A percentile compares a stretch with the other conserved stretches of the same genome.
Conservation (phyloP, 1,140 invertebrate genomes). For the Palaemon carinicauda region DNA sequence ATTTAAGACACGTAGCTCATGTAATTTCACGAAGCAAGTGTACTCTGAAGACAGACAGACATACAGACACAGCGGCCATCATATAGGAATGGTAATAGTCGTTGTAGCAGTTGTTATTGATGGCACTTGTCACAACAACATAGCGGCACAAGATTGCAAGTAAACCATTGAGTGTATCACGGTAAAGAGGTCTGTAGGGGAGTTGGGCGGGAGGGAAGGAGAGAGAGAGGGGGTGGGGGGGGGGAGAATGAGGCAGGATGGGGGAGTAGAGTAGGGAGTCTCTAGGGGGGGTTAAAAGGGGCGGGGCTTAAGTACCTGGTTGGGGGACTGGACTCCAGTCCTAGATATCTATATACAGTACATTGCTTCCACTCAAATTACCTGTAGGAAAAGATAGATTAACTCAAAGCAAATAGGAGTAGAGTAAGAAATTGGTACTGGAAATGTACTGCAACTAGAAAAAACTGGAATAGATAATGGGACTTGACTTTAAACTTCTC, state of each 20-base stretch:
- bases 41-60: too few species aligned
- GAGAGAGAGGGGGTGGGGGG: not conserved
- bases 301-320: too few species aligned
- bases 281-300: too few species aligned
- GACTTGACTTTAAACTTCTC: not conserved
- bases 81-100: not conserved
- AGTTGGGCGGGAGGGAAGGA: not conserved
- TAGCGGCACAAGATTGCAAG: too few species aligned
- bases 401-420: too few species aligned
- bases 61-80: not conserved
- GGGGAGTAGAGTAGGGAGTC: not conserved
- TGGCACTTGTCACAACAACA: not conserved
- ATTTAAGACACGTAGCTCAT: too few species aligned
- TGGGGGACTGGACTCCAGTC: too few species aligned
- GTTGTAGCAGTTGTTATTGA: not conserved
- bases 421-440: too few species aligned
- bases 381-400: too few species aligned
- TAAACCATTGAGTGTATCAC: not conserved
- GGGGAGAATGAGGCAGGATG: not conserved
- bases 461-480: not conserved
- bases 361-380: not conserved
- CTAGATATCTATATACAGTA: not conserved
- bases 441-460: not conserved
- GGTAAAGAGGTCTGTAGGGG: conserved; percentile 2
- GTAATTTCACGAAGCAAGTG: too few species aligned